Percentiles rank a stretch among this genome's conserved stretches.
These are phyloP conservation scores for Epizoanthus stellaris DNA, from an alignment of 92 coral and sea anemone species.

Conservation along the genomic window DNA sequence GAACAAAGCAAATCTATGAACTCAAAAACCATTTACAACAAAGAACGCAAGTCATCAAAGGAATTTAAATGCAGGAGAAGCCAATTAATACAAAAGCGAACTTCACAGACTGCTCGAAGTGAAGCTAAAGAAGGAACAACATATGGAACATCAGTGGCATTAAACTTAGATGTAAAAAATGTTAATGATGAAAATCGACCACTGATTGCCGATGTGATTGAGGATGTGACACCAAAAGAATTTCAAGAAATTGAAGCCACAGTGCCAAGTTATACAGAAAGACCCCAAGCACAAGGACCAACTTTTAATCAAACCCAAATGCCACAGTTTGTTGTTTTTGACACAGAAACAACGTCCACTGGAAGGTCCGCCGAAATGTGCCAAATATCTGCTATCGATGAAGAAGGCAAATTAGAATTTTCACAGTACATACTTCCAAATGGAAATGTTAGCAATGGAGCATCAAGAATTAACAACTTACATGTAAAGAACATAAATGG, in stretches of 20 bases:
- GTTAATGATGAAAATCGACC: background rate
- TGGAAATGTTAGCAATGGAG: background rate
- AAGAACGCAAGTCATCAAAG: slow-evolving; percentile 9
- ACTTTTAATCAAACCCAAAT: background rate
- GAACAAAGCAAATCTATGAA: background rate
- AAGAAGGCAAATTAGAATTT: slow-evolving; percentile 21
- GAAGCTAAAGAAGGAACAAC: slow-evolving; percentile 56
- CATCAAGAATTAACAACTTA: slow-evolving; percentile 40
- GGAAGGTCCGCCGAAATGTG: slow-evolving; percentile 51
- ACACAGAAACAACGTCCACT: slow-evolving; percentile 33
- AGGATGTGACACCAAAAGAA: background rate
- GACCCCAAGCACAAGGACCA: background rate
- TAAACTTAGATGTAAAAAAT: background rate
- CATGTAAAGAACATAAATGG: slow-evolving; percentile 16
- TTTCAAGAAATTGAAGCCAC: slow-evolving; percentile 12
- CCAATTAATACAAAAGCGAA: slow-evolving; percentile 19
- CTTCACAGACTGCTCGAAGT: slow-evolving; percentile 36
- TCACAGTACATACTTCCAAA: slow-evolving; percentile 18
- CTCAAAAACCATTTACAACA: slow-evolving; percentile 18
- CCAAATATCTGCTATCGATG: slow-evolving; percentile 37
- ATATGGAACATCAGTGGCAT: slow-evolving; percentile 46
- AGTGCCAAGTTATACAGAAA: background rate
- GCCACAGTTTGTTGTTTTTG: slow-evolving; percentile 14
- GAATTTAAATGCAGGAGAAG: slow-evolving; percentile 31
- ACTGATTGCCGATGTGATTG: background rate